Base-by-base conservation (phyloP, 2,888 invertebrate species). In the Troides oblongomaculatus region DNA sequence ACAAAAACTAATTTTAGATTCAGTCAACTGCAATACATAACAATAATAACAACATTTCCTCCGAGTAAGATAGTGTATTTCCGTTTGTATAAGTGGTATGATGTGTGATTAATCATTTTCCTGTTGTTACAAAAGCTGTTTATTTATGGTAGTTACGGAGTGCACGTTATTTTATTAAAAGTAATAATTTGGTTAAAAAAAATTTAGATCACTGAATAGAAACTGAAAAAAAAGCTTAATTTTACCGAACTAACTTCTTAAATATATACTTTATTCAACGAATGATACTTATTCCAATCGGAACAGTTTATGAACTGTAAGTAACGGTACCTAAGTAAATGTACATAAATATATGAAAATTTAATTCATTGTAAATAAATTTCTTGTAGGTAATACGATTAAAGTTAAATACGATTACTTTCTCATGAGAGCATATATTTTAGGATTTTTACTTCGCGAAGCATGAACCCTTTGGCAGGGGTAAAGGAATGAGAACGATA, bases 381-480 rank as follows among this genome's bases (percentile, higher is more conserved):
- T 39, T 59, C 17, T 59, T 59, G 36, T 14, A 36, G n/a, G 3
- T 46, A 12, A 46, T 2, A 14, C 14, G 14, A 46, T 46, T 14
- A 46, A 46, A 46, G 46, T 12, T 14, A 46, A 46, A 14, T 2
- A 1, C 30, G 0, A 60, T 60, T 36, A 10, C 30, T 36, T 36
- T 18, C 39, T 59, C 25, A 5, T 36, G 5, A 18, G 6, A 23
- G 30, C 17, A 25, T 17, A 12, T 10, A n/a, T 12, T 58, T n/a
- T 12, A 21, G 1, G 23, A 21, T 58, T 30, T 68, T 50, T 46
- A 68, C 63, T 36, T 61, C 56, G 64, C 64, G 58, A 73, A 74
- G 76, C 75, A 74, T 81, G 80, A 82, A 83, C 80, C 76, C 78
- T 74, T 71, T 73, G 74, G 74, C 71, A 73, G 76, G 75, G 76